These are phyloP conservation scores for Asarcornis scutulata DNA, from an alignment of 2,113 vertebrate genomes.

Conservation along the genomic window DNA sequence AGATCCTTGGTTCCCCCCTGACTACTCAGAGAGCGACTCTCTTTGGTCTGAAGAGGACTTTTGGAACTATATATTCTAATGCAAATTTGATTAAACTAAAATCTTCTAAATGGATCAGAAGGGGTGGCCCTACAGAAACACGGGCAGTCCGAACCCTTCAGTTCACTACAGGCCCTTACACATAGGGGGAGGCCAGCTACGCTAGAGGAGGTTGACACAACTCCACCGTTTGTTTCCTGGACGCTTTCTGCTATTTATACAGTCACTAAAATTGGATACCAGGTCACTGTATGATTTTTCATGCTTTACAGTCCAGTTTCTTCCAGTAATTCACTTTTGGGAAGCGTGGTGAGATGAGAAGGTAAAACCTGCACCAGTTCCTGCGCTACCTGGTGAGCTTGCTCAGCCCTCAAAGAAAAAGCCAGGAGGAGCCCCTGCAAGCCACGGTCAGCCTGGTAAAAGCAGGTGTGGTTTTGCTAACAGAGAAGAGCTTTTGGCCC, in stretches of 20 bases:
- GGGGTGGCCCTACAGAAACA: not conserved
- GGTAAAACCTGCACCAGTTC: not conserved
- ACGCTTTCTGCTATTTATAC: not conserved
- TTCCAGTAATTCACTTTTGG: not conserved
- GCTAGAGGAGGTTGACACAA: accelerated
- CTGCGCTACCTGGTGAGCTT: accelerated
- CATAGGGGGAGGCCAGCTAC: not conserved
- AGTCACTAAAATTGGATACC: not conserved
- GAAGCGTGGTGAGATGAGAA: not conserved
- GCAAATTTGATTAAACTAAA: not conserved
- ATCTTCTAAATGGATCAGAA: not conserved
- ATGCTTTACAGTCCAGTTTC: not conserved
- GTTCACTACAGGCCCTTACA: not conserved
- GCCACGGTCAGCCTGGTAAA: not conserved
- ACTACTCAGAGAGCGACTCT: not conserved
- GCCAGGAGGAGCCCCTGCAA: not conserved
- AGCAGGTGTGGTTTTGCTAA: not conserved
- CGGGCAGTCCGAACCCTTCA: no score
- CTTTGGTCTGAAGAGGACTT: not conserved
- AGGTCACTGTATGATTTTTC: accelerated
- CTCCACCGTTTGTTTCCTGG: not conserved
- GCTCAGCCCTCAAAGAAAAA: not conserved
- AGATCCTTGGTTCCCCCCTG: not conserved
- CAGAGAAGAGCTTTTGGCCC: not conserved
- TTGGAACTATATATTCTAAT: not conserved